phyloP scores from a whole-genome alignment of 2,888 invertebrate species.

The Polydesmus complanatus region DNA sequence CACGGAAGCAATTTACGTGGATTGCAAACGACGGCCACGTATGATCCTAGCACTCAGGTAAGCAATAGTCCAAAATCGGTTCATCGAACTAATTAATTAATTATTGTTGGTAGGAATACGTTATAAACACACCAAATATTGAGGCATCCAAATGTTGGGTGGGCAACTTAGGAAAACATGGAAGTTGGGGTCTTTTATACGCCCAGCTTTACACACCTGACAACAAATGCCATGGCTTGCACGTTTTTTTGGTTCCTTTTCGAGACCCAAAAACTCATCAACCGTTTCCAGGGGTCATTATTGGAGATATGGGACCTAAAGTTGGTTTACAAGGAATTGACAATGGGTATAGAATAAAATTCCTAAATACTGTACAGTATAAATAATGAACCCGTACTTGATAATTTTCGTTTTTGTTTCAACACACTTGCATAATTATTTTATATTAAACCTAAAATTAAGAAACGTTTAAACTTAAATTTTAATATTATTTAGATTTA shows the following conservation, averaged over 20 bases:
- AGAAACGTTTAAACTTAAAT: neutral
- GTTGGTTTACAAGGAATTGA: constrained; percentile 81
- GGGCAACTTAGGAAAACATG: constrained; percentile 52
- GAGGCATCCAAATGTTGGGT: constrained; percentile 76
- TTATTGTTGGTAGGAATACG: constrained; percentile 44
- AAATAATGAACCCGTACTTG: neutral
- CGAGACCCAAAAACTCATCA: constrained; percentile 55
- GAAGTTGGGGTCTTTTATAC: constrained; percentile 75
- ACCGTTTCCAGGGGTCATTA: constrained; percentile 60
- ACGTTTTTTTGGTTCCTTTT: constrained; percentile 76
- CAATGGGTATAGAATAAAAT: constrained; percentile 54
- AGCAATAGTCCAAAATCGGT: neutral
- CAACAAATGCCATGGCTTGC: constrained; percentile 66
- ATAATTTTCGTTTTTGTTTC: neutral
- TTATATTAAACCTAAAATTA: neutral
- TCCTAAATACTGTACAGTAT: neutral
- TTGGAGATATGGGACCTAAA: constrained; percentile 89
- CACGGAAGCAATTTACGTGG: constrained; percentile 83
- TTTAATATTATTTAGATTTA: constrained; percentile 45
- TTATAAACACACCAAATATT: constrained; percentile 59
- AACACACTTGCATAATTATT: neutral
- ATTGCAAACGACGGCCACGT: constrained; percentile 73
- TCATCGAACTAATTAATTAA: too few species aligned
- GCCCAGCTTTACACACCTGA: constrained; percentile 75
- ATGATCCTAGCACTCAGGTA: constrained; percentile 49